Evolutionary conservation across 2,888 invertebrate genomes (phyloP).

Genomic region (Melikaiella ostensackeni): DNA sequence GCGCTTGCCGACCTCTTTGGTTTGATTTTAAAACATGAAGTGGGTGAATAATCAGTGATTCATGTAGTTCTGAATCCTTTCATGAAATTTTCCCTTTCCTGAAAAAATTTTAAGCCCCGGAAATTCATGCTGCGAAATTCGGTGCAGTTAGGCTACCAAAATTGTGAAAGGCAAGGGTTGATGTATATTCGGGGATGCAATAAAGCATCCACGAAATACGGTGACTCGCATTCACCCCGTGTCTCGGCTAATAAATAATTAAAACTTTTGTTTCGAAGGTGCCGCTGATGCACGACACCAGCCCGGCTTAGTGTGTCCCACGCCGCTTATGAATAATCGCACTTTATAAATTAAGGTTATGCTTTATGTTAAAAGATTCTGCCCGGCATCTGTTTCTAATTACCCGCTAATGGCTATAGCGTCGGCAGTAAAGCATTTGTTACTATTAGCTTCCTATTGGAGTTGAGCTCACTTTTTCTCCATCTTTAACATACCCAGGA

Average conservation of each 20-base stretch:
- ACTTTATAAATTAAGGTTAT: conserved; percentile 77
- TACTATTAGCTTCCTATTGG: conserved; percentile 42
- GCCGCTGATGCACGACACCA: conserved; percentile 71
- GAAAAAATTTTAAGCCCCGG: neutral
- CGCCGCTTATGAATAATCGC: conserved; percentile 74
- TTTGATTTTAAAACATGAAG: no score
- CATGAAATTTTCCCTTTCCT: no score
- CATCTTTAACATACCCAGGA: neutral
- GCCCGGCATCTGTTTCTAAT: conserved; percentile 77
- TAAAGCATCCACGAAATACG: conserved; percentile 52
- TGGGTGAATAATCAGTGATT: no score
- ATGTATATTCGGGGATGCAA: conserved; percentile 38
- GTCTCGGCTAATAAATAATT: conserved; percentile 76
- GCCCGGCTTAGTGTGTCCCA: conserved; percentile 65
- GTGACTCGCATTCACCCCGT: conserved; percentile 68
- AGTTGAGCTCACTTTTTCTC: neutral
- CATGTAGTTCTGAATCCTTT: no score
- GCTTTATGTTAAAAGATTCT: conserved; percentile 77
- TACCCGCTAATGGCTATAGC: conserved; percentile 76
- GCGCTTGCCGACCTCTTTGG: no score
- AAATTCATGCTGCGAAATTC: neutral
- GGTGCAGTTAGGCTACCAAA: conserved; percentile 8
- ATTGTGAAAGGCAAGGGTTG: conserved; percentile 31
- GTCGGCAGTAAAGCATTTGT: conserved; percentile 44
- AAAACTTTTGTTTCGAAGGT: conserved; percentile 76